Conservation (phyloP, 2,888 invertebrate genomes). For the Dione vanillae region DNA sequence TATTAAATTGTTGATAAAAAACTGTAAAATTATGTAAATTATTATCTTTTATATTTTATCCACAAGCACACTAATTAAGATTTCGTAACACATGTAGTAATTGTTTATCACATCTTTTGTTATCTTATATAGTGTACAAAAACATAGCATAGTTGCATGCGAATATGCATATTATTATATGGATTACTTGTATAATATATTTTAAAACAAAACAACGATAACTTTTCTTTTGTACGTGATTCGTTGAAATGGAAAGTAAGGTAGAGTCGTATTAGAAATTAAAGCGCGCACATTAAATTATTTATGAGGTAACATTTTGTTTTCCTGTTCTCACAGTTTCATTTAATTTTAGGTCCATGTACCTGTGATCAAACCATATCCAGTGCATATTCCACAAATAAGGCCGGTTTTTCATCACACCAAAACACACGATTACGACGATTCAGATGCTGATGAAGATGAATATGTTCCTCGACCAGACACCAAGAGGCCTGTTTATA, state of each 20-base stretch:
- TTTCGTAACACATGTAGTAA: constrained; percentile 16
- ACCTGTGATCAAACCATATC: constrained; percentile 89
- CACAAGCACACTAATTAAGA: constrained; percentile 24
- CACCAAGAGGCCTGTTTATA: constrained; percentile 63
- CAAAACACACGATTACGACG: constrained; percentile 65
- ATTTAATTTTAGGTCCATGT: constrained; percentile 82
- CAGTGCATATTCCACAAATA: constrained; percentile 88
- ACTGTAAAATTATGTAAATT: constrained; percentile 20
- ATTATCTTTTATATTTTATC: neutral
- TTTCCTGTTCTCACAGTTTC: neutral
- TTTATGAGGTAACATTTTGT: constrained; percentile 15
- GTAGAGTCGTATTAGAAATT: constrained; percentile 16
- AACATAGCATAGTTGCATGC: constrained; percentile 8
- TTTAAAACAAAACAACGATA: neutral
- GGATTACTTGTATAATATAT: constrained; percentile 19
- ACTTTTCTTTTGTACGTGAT: constrained; percentile 18
- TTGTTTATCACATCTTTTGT: constrained; percentile 19
- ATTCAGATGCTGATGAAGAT: constrained; percentile 63
- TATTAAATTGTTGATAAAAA: neutral
- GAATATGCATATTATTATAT: constrained; percentile 8
- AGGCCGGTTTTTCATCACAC: constrained; percentile 82
- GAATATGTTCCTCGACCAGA: constrained; percentile 69
- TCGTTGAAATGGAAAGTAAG: constrained; percentile 28
- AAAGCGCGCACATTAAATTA: constrained; percentile 17
- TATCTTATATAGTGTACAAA: constrained; percentile 21